A percentile compares a stretch with the other conserved stretches of the same genome.
These are phyloP conservation scores for Dryas iulia DNA, from an alignment of 1,140 invertebrate genomes.

Conservation along the genomic window DNA sequence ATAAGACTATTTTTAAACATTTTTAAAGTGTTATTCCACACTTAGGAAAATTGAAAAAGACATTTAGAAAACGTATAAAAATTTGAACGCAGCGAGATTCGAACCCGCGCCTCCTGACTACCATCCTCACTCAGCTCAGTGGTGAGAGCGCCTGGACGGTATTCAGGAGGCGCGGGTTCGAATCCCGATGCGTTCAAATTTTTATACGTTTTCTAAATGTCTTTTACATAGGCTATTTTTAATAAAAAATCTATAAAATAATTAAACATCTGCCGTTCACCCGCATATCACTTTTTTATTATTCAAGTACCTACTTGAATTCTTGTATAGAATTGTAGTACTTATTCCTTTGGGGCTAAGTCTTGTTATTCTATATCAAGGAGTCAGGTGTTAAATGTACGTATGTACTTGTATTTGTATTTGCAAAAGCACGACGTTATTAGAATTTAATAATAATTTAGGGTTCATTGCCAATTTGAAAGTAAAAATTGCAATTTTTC, in stretches of 20 bases:
- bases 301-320: background rate
- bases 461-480: background rate
- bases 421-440: constrained; percentile 12
- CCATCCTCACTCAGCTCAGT: too few species aligned
- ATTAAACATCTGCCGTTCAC: constrained; percentile 28
- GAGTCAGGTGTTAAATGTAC: constrained; percentile 18
- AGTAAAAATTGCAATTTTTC: too few species aligned
- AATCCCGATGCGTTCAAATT: too few species aligned
- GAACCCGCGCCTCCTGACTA: too few species aligned
- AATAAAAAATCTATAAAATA: constrained; percentile 13
- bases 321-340: background rate
- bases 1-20: too few species aligned
- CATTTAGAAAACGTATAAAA: too few species aligned
- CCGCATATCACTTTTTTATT: constrained; percentile 33
- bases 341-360: background rate
- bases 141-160: too few species aligned
- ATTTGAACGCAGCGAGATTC: too few species aligned
- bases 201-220: too few species aligned
- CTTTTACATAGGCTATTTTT: background rate
- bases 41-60: too few species aligned
- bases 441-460: constrained; percentile 1
- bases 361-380: background rate
- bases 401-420: constrained; percentile 1
- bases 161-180: too few species aligned
- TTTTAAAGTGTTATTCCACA: too few species aligned